Evolutionary conservation across 1,140 invertebrate genomes (phyloP).

Genomic region (Chironomus striatipennis): DNA sequence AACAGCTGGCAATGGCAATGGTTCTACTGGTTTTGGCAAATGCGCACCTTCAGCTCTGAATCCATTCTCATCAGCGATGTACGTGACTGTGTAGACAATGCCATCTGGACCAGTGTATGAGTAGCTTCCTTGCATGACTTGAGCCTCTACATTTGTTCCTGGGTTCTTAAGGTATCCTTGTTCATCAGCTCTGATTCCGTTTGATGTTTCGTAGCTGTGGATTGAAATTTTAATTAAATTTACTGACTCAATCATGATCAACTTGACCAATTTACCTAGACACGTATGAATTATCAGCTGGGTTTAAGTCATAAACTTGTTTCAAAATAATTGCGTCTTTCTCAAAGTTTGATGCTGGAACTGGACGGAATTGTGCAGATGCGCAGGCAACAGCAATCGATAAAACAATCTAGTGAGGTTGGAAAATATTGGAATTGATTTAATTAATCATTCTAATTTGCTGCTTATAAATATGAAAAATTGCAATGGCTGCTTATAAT

Average conservation of each 20-base stretch:
- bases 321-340: constrained; percentile 39
- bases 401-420: not conserved
- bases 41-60: constrained; percentile 49
- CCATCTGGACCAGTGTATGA: constrained; percentile 58
- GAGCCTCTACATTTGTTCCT: constrained; percentile 42
- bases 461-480: no score
- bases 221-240: constrained; percentile 27
- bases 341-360: constrained; percentile 30
- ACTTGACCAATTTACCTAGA: constrained; percentile 35
- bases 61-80: constrained; percentile 62
- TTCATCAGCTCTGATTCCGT: constrained; percentile 52
- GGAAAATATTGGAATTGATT: not conserved
- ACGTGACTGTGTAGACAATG: constrained; percentile 49
- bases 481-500: no score
- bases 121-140: constrained; percentile 51
- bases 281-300: constrained; percentile 42
- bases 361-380: constrained; percentile 34
- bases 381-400: constrained; percentile 28
- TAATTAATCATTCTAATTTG: not conserved
- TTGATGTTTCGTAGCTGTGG: constrained; percentile 51
- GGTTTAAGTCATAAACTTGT: constrained; percentile 42
- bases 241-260: not conserved
- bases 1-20: constrained; percentile 42
- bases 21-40: constrained; percentile 42
- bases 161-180: constrained; percentile 49